Base-by-base conservation (phyloP, 2,797 vertebrate species). In the Loris lydekkerianus region DNA sequence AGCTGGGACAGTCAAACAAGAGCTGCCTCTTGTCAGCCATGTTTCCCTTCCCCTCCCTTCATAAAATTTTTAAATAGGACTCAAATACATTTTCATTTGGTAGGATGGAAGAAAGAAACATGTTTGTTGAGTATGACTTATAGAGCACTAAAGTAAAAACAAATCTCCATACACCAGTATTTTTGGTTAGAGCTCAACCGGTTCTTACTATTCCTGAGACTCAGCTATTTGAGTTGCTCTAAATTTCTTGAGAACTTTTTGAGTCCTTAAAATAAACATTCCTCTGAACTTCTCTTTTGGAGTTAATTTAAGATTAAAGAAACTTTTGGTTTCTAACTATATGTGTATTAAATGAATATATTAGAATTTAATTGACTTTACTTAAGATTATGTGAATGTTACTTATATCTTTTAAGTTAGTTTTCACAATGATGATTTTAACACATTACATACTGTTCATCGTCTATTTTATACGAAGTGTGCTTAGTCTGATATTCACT, bases 241-340 rank as follows among this genome's bases (percentile, higher is more conserved):
- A 7, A 84, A 40, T 85, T 72, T 46, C 10, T n/a, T 73, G 23
- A 91, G n/a, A 61, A 83, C 1, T 23, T 58, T 70, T 49, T 34
- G 34, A 29, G 27, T 91, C 2, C 53, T 84, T 73, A 7, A 13
- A 15, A 69, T 67, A 67, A 53, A 25, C 29, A 49, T 78, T 37
- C 21, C 20, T 4, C 27, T n/a, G 89, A 67, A 73, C 65, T 34
- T 78, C 21, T 76, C 10, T 89, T 67, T 10, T 78, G 29, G 25
- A 73, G 58, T 83, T 89, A 92, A 81, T 69, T 72, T 86, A 95
- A 73, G n/a, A 53, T 53, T 53, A 81, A 95, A 73, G n/a, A 21
- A 49, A n/a, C 29, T 89, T 89, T 94, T 25, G 56, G 40, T 34
- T 86, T 86, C 4, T 53, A 92, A 49, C 27, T 72, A 18, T 82